phyloP scores from a whole-genome alignment of 2,113 vertebrate species.

The Sus scrofa region T2T-Sscrofa CM000814.6:8130501-8131000 shows the following conservation, averaged over 20 bases:
- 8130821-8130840: not conserved
- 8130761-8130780: not conserved
- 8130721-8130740: not conserved
- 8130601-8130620: not conserved
- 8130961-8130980: not conserved
- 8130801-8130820: not conserved
- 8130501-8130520: not conserved
- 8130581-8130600: not conserved
- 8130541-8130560: not conserved
- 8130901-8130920: not conserved
- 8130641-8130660: not conserved
- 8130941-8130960: not conserved
- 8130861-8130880: not conserved
- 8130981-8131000: not conserved
- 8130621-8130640: not conserved
- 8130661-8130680: not conserved
- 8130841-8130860: not conserved
- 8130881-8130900: not conserved
- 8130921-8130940: not conserved
- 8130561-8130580: not conserved
- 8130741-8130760: not conserved
- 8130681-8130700: not conserved
- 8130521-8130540: not conserved
- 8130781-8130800: not conserved
- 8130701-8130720: not conserved